Evolutionary conservation across 2,888 invertebrate genomes (phyloP), one percentile per base, ranked within the genome.

Genomic region (Lydus trimaculatus): DNA sequence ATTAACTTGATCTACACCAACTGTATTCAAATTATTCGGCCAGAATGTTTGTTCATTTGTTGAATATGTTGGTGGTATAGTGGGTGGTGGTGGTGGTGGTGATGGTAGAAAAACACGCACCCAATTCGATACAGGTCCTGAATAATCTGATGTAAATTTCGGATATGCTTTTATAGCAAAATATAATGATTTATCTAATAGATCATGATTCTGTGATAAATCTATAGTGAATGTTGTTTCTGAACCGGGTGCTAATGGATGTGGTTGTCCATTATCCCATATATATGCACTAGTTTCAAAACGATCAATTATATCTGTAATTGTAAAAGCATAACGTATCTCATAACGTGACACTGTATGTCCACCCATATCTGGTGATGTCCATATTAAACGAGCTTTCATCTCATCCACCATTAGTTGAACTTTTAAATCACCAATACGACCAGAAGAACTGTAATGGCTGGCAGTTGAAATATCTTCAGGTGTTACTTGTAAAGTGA

Each of bases 301-400:
- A 67, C 85, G 83, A 65, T 88, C 87, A 25, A 86, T 80, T 63
- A 88, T 85, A 69, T 87, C 87, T 23, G 79, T 74, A 1, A 87
- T 81, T 4, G 80, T 81, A 2, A 75, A 76, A 0, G 87, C 85
- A 72, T 86, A 88, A 71, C 85, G 85, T 5, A 89, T 83, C 75
- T 89, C 88, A 74, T 89, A 89, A n/a, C 85, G 82, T 1, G 85
- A 83, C 0, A 88, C 88, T 31, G 82, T 83, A 17, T 84, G 78
- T 0, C 87, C 88, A 2, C 87, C 88, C 86, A 88, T 86, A 72
- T 88, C 90, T 0, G 90, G 89, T 3, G 90, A 87, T 1, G 90
- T 89, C 89, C 90, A 90, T 0, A 85, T 84, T 9, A 91, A 81
- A 15, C 87, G 84, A 1, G 87, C 87, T 43, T 86, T 86, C 75